phyloP scores from a whole-genome alignment of 2,888 invertebrate species.

The Psylliodes chrysocephalus region DNA sequence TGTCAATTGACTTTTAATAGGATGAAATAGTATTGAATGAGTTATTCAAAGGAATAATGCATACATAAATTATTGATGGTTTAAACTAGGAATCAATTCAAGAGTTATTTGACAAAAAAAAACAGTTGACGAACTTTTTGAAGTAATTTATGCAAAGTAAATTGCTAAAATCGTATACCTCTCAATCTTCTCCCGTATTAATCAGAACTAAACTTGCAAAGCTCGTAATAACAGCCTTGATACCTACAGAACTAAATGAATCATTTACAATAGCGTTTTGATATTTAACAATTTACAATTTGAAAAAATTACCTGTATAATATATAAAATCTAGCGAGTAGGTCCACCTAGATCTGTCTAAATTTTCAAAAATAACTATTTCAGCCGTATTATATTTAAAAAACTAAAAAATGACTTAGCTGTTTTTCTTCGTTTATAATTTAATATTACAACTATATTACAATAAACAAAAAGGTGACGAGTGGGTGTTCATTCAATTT shows the following conservation, averaged over 20 bases:
- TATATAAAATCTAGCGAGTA: constrained; percentile 53
- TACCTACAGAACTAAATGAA: constrained; percentile 32
- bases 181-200: constrained; percentile 34
- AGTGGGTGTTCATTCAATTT: constrained; percentile 41
- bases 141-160: background rate
- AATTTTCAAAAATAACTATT: constrained; percentile 52
- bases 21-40: too few species aligned
- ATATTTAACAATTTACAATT: constrained; percentile 46
- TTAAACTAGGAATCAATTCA: too few species aligned
- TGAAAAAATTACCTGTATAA: constrained; percentile 46
- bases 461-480: constrained; percentile 39
- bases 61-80: too few species aligned
- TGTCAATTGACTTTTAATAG: too few species aligned
- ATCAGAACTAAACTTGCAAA: constrained; percentile 25
- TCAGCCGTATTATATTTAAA: constrained; percentile 45
- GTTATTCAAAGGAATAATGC: too few species aligned
- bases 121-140: background rate
- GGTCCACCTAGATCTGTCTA: constrained; percentile 51
- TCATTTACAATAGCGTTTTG: constrained; percentile 40
- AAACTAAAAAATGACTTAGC: constrained; percentile 50
- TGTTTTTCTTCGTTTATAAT: constrained; percentile 37
- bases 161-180: constrained; percentile 19
- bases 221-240: constrained; percentile 31
- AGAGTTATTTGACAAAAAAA: background rate
- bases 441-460: constrained; percentile 49